Conservation (phyloP, 2,888 invertebrate species). For the Timema cristinae region DNA sequence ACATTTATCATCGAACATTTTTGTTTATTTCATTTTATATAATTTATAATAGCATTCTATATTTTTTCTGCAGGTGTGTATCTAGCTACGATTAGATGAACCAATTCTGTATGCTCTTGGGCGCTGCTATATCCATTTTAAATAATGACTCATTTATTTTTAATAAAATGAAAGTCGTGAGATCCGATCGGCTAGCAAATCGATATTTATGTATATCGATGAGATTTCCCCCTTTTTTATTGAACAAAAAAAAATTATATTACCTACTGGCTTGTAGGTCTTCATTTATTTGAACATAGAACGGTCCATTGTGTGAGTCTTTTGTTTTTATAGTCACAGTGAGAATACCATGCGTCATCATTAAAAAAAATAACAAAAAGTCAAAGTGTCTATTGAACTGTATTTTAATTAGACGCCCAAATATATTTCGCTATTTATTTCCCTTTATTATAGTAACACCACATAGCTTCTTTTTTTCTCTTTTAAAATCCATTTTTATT, state of each 20-base stretch:
- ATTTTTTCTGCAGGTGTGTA: no score
- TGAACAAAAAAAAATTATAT: no score
- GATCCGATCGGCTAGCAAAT: conserved; percentile 11
- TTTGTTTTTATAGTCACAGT: neutral
- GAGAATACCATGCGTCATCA: no score
- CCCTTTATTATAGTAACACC: neutral
- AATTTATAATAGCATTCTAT: no score
- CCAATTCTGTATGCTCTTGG: no score
- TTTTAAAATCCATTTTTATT: neutral
- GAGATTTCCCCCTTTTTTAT: neutral
- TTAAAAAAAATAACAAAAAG: no score
- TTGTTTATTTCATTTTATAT: no score
- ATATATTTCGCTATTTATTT: conserved; percentile 12
- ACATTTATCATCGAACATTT: no score
- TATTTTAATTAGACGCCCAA: conserved; percentile 11
- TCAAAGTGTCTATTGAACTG: neutral
- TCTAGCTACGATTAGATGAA: no score
- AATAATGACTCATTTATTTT: conserved; percentile 9
- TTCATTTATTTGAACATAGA: conserved; percentile 2
- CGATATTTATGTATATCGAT: conserved; percentile 15
- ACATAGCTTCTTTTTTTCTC: neutral
- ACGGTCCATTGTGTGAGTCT: neutral
- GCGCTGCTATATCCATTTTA: no score
- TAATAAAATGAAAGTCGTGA: conserved; percentile 9
- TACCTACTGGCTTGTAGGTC: neutral